phyloP scores from a whole-genome alignment of 2,797 vertebrate species.

The Enteromius viviparus region DNA sequence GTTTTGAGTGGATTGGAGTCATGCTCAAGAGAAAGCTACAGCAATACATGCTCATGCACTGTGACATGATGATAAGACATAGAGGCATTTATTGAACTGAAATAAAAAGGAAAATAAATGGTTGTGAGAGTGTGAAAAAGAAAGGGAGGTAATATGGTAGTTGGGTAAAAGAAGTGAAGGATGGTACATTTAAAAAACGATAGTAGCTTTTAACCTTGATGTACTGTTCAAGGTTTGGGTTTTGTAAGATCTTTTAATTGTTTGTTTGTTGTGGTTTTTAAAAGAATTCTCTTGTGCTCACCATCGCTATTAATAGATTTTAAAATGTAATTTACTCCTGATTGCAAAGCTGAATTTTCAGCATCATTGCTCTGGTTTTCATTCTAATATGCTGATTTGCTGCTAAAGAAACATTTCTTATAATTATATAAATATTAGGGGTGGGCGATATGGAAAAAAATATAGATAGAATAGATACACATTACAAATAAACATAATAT shows the following conservation, averaged over 20 bases:
- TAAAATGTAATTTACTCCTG: not conserved
- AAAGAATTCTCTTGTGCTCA: not conserved
- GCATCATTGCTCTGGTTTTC: not conserved
- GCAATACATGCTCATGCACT: conserved; percentile 5
- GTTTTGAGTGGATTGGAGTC: conserved; percentile 58
- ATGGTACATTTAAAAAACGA: not conserved
- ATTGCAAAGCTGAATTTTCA: not conserved
- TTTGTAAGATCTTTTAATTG: not conserved
- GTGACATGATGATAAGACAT: not conserved
- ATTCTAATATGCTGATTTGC: not conserved
- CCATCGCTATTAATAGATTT: not conserved
- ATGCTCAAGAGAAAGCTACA: conserved; percentile 55
- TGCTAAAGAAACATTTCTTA: not conserved
- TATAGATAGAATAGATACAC: no score
- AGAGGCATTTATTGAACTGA: not conserved
- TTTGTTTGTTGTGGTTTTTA: not conserved
- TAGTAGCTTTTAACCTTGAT: not conserved
- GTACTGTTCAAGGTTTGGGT: not conserved
- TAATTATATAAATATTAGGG: not conserved
- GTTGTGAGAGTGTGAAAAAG: not conserved
- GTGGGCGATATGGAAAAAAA: no score
- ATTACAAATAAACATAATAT: no score
- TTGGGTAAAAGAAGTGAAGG: not conserved
- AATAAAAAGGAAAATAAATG: not conserved
- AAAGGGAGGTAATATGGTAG: not conserved